Conservation (phyloP, 2,113 vertebrate species). For the Anseranas semipalmata region DNA sequence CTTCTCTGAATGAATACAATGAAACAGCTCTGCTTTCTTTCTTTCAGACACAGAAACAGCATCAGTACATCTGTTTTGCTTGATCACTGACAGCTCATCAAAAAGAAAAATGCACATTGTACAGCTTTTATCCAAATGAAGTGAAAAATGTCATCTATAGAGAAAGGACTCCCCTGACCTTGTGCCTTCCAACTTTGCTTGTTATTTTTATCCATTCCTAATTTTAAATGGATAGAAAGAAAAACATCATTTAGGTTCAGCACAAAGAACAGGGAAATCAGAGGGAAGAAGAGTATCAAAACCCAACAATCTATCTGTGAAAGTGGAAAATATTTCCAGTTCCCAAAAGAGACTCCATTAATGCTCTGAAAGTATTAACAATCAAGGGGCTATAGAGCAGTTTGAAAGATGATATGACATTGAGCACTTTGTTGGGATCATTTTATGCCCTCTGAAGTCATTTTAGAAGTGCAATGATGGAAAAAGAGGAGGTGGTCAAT, state of each 20-base stretch:
- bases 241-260: not conserved
- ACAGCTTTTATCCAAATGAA: slow-evolving; percentile 35
- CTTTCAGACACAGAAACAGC: slow-evolving; percentile 25
- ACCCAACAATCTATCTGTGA: rapidly evolving
- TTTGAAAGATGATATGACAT: not conserved
- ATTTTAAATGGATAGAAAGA: not conserved
- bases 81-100: slow-evolving; percentile 18
- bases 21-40: slow-evolving; percentile 26
- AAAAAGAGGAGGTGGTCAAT: not conserved
- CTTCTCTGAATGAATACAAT: not conserved
- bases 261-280: not conserved
- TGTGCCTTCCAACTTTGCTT: slow-evolving; percentile 13
- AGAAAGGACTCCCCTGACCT: not conserved
- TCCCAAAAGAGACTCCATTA: not conserved
- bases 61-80: slow-evolving; percentile 57
- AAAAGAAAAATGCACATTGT: not conserved
- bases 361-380: rapidly evolving
- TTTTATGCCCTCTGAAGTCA: not conserved
- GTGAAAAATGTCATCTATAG: slow-evolving; percentile 10
- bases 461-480: not conserved
- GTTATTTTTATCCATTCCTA: not conserved
- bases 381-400: not conserved
- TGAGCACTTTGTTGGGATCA: not conserved
- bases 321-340: not conserved
- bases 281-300: not conserved